phyloP scores from a whole-genome alignment of 2,797 vertebrate genomes.

The Carcharodon carcharias region DNA sequence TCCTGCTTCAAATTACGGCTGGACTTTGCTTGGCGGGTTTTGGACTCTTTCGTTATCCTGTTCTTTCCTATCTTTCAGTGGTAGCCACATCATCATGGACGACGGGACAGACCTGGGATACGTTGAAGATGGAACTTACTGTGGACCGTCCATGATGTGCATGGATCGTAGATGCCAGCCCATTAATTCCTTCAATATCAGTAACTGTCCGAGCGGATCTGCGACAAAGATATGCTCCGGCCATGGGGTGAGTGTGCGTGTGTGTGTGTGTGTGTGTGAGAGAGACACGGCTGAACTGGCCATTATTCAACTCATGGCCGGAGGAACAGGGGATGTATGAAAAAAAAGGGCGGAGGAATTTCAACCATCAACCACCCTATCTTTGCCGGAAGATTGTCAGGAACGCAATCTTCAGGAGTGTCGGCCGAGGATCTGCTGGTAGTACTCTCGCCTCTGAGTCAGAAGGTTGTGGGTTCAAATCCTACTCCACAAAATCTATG shows the following conservation, averaged over 20 bases:
- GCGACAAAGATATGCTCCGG: slow-evolving; percentile 88
- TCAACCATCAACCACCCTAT: neutral
- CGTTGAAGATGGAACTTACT: slow-evolving; percentile 91
- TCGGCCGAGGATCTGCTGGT: neutral
- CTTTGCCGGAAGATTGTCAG: neutral
- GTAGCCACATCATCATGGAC: slow-evolving; percentile 89
- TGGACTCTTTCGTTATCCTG: neutral
- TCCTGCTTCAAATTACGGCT: neutral
- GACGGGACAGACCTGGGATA: slow-evolving; percentile 95
- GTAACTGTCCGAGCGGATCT: slow-evolving; percentile 81
- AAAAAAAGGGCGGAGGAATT: neutral
- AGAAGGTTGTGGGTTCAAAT: neutral
- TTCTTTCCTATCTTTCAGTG: slow-evolving; percentile 59
- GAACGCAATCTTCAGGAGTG: neutral
- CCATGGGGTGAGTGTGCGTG: slow-evolving; percentile 79
- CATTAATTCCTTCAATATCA: slow-evolving; percentile 93
- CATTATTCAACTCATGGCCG: neutral
- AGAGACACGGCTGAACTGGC: too few relatives aligned
- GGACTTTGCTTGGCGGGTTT: neutral
- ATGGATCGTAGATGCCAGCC: slow-evolving; percentile 95
- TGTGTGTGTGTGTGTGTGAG: too few relatives aligned
- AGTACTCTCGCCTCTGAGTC: neutral
- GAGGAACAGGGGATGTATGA: neutral
- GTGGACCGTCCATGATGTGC: slow-evolving; percentile 98
- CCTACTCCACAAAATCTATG: neutral